A percentile compares a stretch with the other conserved stretches of the same genome.
Evolutionary conservation across 2,888 invertebrate genomes (phyloP).

Genomic region (Yponomeuta malinellus): DNA sequence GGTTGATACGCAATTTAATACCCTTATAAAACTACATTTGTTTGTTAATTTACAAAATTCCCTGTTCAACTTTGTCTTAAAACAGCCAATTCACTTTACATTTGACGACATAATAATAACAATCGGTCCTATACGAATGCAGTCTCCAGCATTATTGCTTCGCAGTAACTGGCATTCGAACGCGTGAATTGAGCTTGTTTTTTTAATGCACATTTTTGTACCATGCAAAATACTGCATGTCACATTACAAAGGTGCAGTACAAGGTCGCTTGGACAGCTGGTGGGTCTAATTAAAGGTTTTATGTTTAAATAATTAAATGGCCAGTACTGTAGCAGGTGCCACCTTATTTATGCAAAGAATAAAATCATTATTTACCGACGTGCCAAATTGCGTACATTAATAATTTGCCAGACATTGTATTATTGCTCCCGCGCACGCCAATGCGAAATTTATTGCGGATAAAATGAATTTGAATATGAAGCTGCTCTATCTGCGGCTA

Average conservation of each 20-base stretch:
- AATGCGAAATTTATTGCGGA: conserved; percentile 26
- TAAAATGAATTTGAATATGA: conserved; percentile 17
- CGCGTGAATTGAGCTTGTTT: conserved; percentile 36
- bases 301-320: conserved; percentile 73
- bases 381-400: conserved; percentile 60
- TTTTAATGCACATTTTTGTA: conserved; percentile 55
- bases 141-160: conserved; percentile 17
- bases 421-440: conserved; percentile 33
- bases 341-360: conserved; percentile 53
- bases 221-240: conserved; percentile 63
- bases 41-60: not conserved
- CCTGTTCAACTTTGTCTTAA: not conserved
- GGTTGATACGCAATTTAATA: not conserved
- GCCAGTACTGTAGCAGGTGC: conserved; percentile 54
- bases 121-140: not conserved
- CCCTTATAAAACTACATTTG: conserved; percentile 28
- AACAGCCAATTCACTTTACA: not conserved
- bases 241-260: conserved; percentile 64
- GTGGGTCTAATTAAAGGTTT: conserved; percentile 69
- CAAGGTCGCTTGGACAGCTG: conserved; percentile 66
- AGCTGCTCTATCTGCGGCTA: conserved; percentile 8
- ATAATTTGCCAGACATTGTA: conserved; percentile 37
- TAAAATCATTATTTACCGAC: conserved; percentile 68
- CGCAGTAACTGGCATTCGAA: conserved; percentile 21
- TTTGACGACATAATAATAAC: conserved; percentile 7